These are phyloP conservation scores for Plusia festucae DNA, from an alignment of 2,888 invertebrate genomes.

Conservation along the genomic window DNA sequence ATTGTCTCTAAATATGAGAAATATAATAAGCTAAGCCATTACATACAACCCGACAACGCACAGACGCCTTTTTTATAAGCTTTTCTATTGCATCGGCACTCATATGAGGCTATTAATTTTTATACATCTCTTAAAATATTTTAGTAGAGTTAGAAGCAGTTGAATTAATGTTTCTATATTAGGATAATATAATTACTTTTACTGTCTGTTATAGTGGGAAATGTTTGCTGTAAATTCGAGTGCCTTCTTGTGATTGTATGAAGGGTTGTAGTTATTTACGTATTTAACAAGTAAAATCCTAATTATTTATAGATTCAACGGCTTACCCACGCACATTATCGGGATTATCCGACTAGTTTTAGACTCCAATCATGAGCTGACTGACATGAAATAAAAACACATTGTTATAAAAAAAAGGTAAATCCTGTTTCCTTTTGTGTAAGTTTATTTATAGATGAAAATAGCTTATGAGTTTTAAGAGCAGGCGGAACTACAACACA, in stretches of 20 bases:
- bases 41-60: background rate
- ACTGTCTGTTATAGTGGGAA: background rate
- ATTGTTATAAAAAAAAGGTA: no score
- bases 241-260: background rate
- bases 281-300: background rate
- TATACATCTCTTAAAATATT: conserved; percentile 23
- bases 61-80: background rate
- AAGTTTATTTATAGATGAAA: background rate
- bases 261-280: background rate
- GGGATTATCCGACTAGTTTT: no score
- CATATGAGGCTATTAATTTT: conserved; percentile 20
- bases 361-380: no score
- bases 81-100: background rate
- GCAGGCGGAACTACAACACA: no score
- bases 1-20: no score
- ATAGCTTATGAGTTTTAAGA: background rate
- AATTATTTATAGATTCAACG: no score
- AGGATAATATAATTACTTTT: conserved; percentile 36
- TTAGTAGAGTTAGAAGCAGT: conserved; percentile 11
- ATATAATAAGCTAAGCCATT: background rate
- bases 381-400: no score
- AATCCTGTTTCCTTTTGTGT: background rate
- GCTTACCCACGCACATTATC: no score
- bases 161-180: conserved; percentile 20
- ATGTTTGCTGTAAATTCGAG: background rate